A percentile compares a stretch with the other conserved stretches of the same genome.
These are phyloP conservation scores for Pithys albifrons DNA, from an alignment of 2,113 vertebrate species.

Conservation along the genomic window DNA sequence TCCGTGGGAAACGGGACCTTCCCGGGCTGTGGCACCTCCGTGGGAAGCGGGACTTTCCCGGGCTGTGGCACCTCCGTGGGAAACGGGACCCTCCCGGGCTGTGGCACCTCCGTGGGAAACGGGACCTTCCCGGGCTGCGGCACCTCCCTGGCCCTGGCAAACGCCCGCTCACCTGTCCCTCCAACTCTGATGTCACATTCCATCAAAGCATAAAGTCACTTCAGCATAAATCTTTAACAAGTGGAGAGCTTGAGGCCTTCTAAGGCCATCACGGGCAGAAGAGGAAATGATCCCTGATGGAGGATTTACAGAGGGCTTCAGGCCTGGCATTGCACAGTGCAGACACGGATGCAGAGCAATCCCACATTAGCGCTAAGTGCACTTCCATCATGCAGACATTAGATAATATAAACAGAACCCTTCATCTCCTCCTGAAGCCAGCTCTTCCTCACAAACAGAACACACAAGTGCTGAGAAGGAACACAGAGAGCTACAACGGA, in stretches of 20 bases:
- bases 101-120: too few species aligned
- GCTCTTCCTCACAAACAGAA: not conserved
- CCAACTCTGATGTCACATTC: not conserved
- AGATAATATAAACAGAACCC: not conserved
- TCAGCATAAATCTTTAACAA: not conserved
- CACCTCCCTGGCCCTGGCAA: fast-evolving
- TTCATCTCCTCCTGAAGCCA: not conserved
- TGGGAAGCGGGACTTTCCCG: too few species aligned
- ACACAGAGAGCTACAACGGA: not conserved
- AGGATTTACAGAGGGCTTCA: not conserved
- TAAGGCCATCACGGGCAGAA: not conserved
- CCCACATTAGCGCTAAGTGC: not conserved
- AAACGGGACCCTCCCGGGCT: too few species aligned
- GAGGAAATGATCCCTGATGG: too few species aligned
- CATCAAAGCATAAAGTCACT: not conserved
- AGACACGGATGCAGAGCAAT: not conserved
- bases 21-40: too few species aligned
- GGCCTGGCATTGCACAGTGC: too few species aligned
- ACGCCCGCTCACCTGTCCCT: fast-evolving
- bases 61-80: too few species aligned
- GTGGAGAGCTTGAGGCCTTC: not conserved
- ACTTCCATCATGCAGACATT: not conserved
- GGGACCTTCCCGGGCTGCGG: too few species aligned
- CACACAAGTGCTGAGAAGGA: not conserved
- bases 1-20: too few species aligned